Evolutionary conservation across 2,113 vertebrate genomes (phyloP), one percentile per base, ranked within the genome.

Genomic region (Xenopus borealis): DNA sequence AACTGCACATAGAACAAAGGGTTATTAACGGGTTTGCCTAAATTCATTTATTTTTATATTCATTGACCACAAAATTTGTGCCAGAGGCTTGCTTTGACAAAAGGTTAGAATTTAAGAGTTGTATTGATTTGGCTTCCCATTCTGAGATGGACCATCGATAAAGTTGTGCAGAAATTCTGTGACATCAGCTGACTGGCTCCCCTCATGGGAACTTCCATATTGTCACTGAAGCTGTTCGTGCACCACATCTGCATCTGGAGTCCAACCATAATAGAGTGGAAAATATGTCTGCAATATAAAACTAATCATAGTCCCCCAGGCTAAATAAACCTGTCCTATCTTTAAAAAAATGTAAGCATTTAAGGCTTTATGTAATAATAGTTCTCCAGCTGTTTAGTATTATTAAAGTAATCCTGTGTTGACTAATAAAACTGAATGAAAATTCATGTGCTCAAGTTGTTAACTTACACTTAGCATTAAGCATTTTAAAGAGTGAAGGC

Each of bases 181-280:
- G 27, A 19, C 63, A 58, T 75, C 65, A 75, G 45, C 45, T 70
- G 46, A 76, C 67, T 57, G 33, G 2, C 20, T 45, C 30, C 61
- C n/a, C 50, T 53, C 58, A 1, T 13, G 46, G 33, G 74, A 70
- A 10, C 8, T 16, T 19, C 12, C 55, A 62, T 13, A 68, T 61
- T 75, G 64, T 62, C 57, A 75, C 61, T 68, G 64, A 67, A 52
- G 64, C 33, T 68, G 68, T 20, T 55, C 63, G 7, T 55, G 53
- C 53, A 55, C 53, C 53, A 55, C 53, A 55, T 55, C 53, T 55
- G 20, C 45, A 66, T 66, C 45, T 66, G 64, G 23, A 46, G 1
- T 19, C 18, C 61, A 63, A 63, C 59, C 59, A 63, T 23, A 46
- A 27, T 27, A 10, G 16, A 55, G 1, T 8, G 17, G 30, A 72